These are phyloP conservation scores for Cydia strobilella DNA, from an alignment of 1,140 invertebrate genomes.

Conservation along the genomic window DNA sequence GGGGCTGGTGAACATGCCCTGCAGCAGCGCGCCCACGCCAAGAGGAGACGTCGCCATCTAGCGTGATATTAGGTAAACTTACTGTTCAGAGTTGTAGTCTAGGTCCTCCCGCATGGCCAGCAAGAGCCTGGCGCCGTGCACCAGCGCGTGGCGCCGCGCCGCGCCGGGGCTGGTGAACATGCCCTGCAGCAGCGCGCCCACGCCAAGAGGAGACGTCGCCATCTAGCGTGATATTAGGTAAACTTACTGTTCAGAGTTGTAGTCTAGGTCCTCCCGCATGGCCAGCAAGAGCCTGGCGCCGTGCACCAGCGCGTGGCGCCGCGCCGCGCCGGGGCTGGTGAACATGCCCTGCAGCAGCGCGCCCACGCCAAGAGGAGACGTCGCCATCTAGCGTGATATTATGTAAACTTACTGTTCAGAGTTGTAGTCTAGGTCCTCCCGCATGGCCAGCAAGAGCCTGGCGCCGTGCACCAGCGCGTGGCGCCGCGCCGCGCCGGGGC, in stretches of 20 bases:
- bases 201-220: too few relatives aligned
- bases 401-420: background rate
- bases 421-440: constrained; percentile 35
- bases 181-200: constrained; percentile 58
- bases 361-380: too few relatives aligned
- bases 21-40: constrained; percentile 57
- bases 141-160: constrained; percentile 52
- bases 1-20: constrained; percentile 62
- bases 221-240: background rate
- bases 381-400: too few relatives aligned
- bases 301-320: constrained; percentile 56
- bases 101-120: constrained; percentile 52
- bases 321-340: constrained; percentile 50
- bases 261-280: constrained; percentile 45
- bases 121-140: constrained; percentile 58
- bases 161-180: constrained; percentile 60
- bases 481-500: constrained; percentile 44
- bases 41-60: too few relatives aligned
- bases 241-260: background rate
- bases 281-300: constrained; percentile 57
- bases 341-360: constrained; percentile 64
- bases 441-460: constrained; percentile 57
- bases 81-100: background rate
- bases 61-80: background rate
- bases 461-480: constrained; percentile 60